Evolutionary conservation across 2,113 vertebrate species (phyloP).

Genomic region (Serinus canaria): DNA sequence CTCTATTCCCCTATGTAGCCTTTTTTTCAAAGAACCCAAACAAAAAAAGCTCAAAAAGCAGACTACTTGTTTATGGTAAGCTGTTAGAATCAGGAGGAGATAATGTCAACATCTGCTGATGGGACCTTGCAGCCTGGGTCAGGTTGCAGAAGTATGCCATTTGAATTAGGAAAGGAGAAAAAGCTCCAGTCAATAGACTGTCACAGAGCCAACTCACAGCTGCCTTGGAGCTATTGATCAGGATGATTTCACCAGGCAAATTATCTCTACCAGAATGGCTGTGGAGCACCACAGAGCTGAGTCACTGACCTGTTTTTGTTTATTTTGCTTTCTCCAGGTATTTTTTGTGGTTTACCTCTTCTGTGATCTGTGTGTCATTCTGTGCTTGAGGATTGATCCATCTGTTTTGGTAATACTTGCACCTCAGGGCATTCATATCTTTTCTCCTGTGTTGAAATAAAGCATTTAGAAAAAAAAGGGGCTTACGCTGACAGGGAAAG

Average conservation of each 20-base stretch:
- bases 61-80: conserved; percentile 22
- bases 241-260: conserved; percentile 16
- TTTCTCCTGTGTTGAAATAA: conserved; percentile 42
- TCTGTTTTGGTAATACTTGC: conserved; percentile 42
- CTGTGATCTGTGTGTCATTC: background rate
- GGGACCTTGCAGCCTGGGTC: conserved; percentile 31
- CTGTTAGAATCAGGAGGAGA: conserved; percentile 32
- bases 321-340: conserved; percentile 13
- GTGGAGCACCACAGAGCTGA: background rate
- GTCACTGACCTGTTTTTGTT: conserved; percentile 19
- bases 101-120: conserved; percentile 51
- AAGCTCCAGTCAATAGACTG: conserved; percentile 14
- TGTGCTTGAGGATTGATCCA: conserved; percentile 42
- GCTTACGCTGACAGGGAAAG: background rate
- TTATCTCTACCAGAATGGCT: conserved; percentile 5
- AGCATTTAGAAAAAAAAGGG: background rate
- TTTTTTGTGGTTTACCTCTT: conserved; percentile 30
- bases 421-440: conserved; percentile 47
- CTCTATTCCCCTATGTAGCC: background rate
- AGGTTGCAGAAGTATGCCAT: conserved; percentile 43
- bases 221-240: conserved; percentile 37
- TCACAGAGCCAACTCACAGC: conserved; percentile 17
- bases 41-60: conserved; percentile 29
- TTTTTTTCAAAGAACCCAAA: conserved; percentile 1
- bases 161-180: conserved; percentile 39